Evolutionary conservation across 2,888 invertebrate species (phyloP).

Genomic region (Eucriotettix oculatus): DNA sequence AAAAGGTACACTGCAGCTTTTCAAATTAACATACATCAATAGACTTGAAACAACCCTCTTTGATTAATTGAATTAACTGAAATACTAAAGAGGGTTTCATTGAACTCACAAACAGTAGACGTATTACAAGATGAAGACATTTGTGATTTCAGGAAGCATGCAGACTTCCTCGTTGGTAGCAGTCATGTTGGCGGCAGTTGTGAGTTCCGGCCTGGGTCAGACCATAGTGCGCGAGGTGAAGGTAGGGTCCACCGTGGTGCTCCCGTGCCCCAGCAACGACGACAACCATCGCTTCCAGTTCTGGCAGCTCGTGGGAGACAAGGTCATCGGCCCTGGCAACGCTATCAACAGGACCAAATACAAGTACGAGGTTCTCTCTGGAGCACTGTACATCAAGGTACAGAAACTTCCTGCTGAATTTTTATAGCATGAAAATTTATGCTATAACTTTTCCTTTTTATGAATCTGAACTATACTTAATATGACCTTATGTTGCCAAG

Average conservation of each 20-base stretch:
- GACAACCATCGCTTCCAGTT: constrained; percentile 47
- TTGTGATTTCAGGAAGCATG: too few species aligned
- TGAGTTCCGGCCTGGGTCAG: not conserved
- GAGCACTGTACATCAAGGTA: constrained; percentile 46
- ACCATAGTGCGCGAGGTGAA: constrained; percentile 30
- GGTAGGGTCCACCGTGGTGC: constrained; percentile 38
- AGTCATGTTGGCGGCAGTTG: too few species aligned
- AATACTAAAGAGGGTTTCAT: too few species aligned
- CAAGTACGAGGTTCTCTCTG: constrained; percentile 50
- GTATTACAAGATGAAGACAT: too few species aligned
- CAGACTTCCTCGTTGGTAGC: too few species aligned
- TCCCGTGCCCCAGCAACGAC: constrained; percentile 47
- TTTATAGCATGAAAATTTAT: not conserved
- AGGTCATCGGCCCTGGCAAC: constrained; percentile 46
- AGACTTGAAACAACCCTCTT: too few species aligned
- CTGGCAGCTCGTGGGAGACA: constrained; percentile 38
- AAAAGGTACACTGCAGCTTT: too few species aligned
- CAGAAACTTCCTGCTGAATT: too few species aligned
- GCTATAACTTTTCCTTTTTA: not conserved
- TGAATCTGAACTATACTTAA: not conserved
- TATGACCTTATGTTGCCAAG: too few species aligned
- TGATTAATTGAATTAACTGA: too few species aligned
- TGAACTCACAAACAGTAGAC: too few species aligned
- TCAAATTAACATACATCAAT: too few species aligned
- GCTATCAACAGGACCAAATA: constrained; percentile 41